Conservation (phyloP, 2,797 vertebrate genomes). For the Liasis olivaceus region DNA sequence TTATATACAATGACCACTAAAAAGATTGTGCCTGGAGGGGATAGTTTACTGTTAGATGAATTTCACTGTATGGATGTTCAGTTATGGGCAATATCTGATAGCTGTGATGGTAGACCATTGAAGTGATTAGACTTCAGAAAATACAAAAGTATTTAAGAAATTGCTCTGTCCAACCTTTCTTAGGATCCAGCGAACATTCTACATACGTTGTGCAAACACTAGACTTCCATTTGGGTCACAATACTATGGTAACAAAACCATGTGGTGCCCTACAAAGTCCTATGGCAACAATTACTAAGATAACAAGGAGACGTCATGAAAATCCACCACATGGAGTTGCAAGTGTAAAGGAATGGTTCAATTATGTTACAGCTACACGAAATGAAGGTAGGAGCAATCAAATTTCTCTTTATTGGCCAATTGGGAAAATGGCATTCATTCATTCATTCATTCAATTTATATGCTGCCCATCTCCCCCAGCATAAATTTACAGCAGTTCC, state of each 20-base stretch:
- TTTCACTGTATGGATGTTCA: not conserved
- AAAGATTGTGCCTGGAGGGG: not conserved
- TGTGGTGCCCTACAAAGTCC: constrained; percentile 96
- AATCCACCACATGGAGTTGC: constrained; percentile 97
- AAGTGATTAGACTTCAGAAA: not conserved
- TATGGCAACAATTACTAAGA: constrained; percentile 99
- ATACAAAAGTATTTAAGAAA: not conserved
- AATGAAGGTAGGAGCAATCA: constrained; percentile 84
- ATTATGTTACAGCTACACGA: constrained; percentile 96
- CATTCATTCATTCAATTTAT: too few relatives aligned
- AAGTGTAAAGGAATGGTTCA: constrained; percentile 98
- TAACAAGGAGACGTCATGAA: constrained; percentile 93
- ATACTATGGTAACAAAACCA: constrained; percentile 98
- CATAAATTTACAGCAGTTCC: constrained; percentile 16
- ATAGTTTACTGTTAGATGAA: not conserved
- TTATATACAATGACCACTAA: not conserved
- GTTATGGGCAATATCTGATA: not conserved
- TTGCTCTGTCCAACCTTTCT: not conserved
- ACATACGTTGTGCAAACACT: constrained; percentile 97
- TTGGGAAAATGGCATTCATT: not conserved
- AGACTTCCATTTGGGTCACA: constrained; percentile 97
- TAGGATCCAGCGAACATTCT: constrained; percentile 93
- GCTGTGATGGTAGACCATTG: not conserved
- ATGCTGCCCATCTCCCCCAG: too few relatives aligned
- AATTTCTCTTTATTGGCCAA: not conserved